A percentile compares a stretch with the other conserved stretches of the same genome.
Conservation (phyloP, 2,113 vertebrate species). For the Caracal caracal region DNA sequence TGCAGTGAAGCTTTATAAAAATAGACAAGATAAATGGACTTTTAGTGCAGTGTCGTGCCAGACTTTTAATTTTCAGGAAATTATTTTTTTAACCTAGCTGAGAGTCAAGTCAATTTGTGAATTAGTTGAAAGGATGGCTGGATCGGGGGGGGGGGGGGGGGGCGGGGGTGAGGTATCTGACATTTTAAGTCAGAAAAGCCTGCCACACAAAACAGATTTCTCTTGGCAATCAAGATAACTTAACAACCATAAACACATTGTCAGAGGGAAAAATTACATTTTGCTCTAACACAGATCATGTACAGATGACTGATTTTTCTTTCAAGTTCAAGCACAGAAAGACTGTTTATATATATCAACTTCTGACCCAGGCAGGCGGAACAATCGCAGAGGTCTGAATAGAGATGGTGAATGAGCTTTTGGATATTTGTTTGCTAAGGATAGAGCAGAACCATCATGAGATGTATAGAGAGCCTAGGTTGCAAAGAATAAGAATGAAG, state of each 20-base stretch:
- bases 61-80: conserved; percentile 84
- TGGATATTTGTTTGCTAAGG: conserved; percentile 72
- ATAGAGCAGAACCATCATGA: conserved; percentile 58
- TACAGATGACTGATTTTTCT: conserved; percentile 86
- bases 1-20: conserved; percentile 71
- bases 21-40: conserved; percentile 84
- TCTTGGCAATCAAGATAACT: conserved; percentile 86
- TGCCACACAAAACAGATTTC: conserved; percentile 81
- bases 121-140: conserved; percentile 75
- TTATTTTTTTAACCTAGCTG: conserved; percentile 60
- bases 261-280: conserved; percentile 86
- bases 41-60: conserved; percentile 75
- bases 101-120: conserved; percentile 82
- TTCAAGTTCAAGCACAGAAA: conserved; percentile 84
- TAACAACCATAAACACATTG: conserved; percentile 85
- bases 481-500: conserved; percentile 68
- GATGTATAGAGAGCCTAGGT: conserved; percentile 60
- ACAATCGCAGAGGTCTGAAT: conserved; percentile 72
- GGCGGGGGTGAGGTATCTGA: conserved; percentile 51
- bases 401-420: conserved; percentile 71
- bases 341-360: conserved; percentile 83
- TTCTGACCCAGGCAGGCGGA: conserved; percentile 79
- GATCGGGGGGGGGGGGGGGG: neutral
- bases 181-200: conserved; percentile 80
- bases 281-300: conserved; percentile 83